Percentiles rank a stretch among this genome's conserved stretches.
Evolutionary conservation across 2,113 vertebrate genomes (phyloP).

Genomic region (Piprites chloris): DNA sequence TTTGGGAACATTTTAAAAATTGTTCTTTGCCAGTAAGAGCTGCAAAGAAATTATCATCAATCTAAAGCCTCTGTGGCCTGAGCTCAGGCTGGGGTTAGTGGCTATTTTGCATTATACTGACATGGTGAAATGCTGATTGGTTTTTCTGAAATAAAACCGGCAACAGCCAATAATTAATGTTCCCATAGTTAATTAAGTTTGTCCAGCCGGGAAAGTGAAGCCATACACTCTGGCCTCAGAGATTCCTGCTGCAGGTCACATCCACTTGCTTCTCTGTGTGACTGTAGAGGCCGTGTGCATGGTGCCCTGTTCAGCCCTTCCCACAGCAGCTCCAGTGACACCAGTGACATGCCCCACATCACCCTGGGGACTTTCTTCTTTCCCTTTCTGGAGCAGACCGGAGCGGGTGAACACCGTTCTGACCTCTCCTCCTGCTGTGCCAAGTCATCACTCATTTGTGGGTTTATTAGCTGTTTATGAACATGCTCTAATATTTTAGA

Average conservation of each 20-base stretch:
- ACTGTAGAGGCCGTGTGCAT: accelerated
- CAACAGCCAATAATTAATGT: not conserved
- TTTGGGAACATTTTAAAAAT: not conserved
- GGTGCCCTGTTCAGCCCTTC: not conserved
- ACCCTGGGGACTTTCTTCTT: not conserved
- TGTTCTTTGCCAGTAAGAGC: not conserved
- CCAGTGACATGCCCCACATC: not conserved
- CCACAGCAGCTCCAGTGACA: not conserved
- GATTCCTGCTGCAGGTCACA: not conserved
- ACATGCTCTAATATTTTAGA: not conserved
- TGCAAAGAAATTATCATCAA: not conserved
- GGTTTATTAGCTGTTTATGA: not conserved
- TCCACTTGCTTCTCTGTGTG: not conserved
- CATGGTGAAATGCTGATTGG: not conserved
- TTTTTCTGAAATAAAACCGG: constrained; percentile 1
- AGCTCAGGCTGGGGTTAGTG: not conserved
- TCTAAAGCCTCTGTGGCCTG: not conserved
- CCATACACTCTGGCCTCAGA: not conserved
- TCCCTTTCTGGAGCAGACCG: not conserved
- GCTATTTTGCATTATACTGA: not conserved
- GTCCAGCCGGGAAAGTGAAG: not conserved
- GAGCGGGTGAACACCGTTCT: not conserved
- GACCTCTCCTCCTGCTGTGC: not conserved
- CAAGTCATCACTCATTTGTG: not conserved
- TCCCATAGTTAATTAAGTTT: not conserved